Percentiles rank a stretch among this genome's conserved stretches.
Conservation (phyloP, 2,797 vertebrate species). For the Catharus ustulatus region DNA sequence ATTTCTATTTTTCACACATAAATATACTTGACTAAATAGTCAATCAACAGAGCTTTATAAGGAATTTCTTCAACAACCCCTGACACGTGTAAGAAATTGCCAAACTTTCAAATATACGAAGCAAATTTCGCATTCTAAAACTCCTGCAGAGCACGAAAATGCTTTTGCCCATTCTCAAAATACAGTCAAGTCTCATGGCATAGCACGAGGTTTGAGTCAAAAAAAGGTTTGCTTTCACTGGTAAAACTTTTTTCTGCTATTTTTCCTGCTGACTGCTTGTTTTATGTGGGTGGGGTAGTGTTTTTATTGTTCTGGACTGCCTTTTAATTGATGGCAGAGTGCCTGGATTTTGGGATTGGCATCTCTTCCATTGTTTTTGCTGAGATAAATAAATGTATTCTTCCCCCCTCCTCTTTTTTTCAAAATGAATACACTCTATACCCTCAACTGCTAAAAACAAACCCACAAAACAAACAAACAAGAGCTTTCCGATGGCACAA, state of each 20-base stretch:
- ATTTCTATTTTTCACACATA: background rate
- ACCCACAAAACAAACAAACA: background rate
- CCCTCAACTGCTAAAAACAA: background rate
- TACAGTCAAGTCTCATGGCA: background rate
- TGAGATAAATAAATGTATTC: slow-evolving; percentile 36
- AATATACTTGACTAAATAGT: background rate
- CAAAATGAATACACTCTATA: background rate
- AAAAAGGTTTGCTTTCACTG: slow-evolving; percentile 31
- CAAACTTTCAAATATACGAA: background rate
- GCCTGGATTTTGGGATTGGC: slow-evolving; percentile 59
- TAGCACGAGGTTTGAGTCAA: background rate
- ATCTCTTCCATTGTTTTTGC: slow-evolving; percentile 40
- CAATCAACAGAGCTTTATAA: background rate
- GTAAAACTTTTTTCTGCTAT: slow-evolving; percentile 28
- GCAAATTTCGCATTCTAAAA: background rate
- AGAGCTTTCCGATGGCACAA: slow-evolving; percentile 16
- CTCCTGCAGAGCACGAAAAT: background rate
- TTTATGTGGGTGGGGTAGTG: slow-evolving; percentile 57
- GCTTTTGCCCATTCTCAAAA: background rate
- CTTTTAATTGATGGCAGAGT: slow-evolving; percentile 59
- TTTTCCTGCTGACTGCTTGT: slow-evolving; percentile 54
- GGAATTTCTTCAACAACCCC: background rate
- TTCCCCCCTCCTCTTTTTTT: background rate
- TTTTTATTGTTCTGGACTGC: slow-evolving; percentile 62
- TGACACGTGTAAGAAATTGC: background rate